A percentile compares a stretch with the other conserved stretches of the same genome.
Evolutionary conservation across 2,888 invertebrate species (phyloP).

Genomic region (Lasioglossum vierecki): DNA sequence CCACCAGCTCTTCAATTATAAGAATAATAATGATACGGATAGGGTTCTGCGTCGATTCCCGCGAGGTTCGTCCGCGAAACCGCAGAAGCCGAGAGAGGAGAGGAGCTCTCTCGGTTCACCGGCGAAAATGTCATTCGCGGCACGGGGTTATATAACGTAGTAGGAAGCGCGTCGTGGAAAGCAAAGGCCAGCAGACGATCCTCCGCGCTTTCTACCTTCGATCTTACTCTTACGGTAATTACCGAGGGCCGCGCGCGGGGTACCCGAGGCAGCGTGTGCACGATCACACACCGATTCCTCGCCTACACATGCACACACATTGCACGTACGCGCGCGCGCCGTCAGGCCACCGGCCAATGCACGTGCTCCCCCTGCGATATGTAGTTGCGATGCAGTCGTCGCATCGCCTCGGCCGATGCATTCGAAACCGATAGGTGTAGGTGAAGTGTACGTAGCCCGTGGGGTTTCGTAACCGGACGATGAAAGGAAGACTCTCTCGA

Average conservation of each 20-base stretch:
- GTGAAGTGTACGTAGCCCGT: constrained; percentile 24
- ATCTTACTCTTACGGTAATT: constrained; percentile 78
- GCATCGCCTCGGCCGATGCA: constrained; percentile 20
- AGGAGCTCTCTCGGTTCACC: constrained; percentile 8
- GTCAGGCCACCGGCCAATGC: not conserved
- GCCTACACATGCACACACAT: not conserved
- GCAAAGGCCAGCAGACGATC: constrained; percentile 83
- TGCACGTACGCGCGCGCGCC: not conserved
- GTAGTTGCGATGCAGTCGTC: constrained; percentile 6
- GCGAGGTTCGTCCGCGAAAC: constrained; percentile 11
- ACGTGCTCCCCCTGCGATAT: constrained; percentile 42
- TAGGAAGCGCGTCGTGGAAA: constrained; percentile 78
- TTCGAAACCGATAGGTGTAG: constrained; percentile 39
- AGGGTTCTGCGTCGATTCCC: constrained; percentile 8
- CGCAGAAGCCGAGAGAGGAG: constrained; percentile 42
- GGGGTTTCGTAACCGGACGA: constrained; percentile 45
- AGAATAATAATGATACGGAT: too few species aligned
- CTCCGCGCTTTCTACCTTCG: constrained; percentile 83
- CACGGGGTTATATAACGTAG: constrained; percentile 77
- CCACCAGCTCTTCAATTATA: too few species aligned
- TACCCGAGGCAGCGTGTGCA: constrained; percentile 32
- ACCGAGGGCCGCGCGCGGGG: constrained; percentile 65
- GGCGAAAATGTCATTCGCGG: constrained; percentile 78
- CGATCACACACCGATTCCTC: constrained; percentile 19
- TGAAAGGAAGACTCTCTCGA: constrained; percentile 49